A percentile compares a stretch with the other conserved stretches of the same genome.
Conservation (phyloP, 2,113 vertebrate species). For the Cathartes aura region DNA sequence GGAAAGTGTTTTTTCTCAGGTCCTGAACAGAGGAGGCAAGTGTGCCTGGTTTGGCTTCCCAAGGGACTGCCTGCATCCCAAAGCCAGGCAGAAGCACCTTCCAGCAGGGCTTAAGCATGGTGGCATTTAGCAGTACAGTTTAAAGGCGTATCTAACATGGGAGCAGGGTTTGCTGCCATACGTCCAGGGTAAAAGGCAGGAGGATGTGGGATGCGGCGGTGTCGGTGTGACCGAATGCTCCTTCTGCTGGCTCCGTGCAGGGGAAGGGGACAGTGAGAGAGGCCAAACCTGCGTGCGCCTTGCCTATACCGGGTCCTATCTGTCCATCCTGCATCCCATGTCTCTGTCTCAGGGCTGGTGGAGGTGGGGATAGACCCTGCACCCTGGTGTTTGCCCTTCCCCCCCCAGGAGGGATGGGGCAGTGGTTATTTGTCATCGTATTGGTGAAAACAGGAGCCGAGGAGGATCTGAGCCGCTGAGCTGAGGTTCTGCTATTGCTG, state of each 20-base stretch:
- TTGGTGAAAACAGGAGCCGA: not conserved
- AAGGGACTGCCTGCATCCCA: not conserved
- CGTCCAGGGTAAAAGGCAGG: not conserved
- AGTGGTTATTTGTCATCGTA: not conserved
- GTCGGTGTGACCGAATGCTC: not conserved
- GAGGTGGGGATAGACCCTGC: not conserved
- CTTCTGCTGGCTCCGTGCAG: not conserved
- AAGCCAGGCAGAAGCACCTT: not conserved
- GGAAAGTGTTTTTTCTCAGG: not conserved
- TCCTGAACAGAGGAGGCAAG: not conserved
- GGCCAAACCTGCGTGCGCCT: not conserved
- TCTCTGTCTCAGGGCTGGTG: not conserved
- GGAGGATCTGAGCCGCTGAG: not conserved
- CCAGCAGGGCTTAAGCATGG: not conserved
- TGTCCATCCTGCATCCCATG: not conserved
- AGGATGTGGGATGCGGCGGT: not conserved
- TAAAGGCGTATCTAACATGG: not conserved
- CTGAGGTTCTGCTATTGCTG: not conserved
- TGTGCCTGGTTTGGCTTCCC: not conserved
- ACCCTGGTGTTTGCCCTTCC: not conserved
- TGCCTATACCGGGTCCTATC: not conserved
- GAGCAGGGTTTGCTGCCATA: not conserved
- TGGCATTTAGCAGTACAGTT: not conserved
- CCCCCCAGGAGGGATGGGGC: not conserved
- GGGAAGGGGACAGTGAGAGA: not conserved